Conservation (phyloP, 2,888 invertebrate genomes). For the Alloscopus bannaensis region DNA sequence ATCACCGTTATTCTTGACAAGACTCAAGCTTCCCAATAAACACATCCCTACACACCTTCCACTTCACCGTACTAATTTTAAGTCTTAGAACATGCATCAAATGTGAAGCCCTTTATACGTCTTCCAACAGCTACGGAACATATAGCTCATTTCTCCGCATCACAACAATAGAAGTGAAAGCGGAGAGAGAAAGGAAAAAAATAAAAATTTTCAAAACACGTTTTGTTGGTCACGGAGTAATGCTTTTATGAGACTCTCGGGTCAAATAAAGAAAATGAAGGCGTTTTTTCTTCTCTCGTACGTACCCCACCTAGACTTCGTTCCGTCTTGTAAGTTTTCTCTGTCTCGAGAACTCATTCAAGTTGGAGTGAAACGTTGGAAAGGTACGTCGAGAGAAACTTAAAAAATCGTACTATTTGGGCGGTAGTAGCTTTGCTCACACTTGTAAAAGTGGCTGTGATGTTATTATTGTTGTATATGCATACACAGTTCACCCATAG, state of each 20-base stretch:
- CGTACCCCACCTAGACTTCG: too few species aligned
- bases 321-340: slow-evolving; percentile 1
- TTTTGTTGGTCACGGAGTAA: slow-evolving; percentile 84
- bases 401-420: slow-evolving; percentile 31
- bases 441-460: slow-evolving; percentile 62
- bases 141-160: not conserved
- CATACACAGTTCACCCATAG: slow-evolving; percentile 15
- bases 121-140: not conserved
- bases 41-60: not conserved
- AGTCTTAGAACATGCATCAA: too few species aligned
- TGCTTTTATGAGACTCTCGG: slow-evolving; percentile 90
- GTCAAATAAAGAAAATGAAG: slow-evolving; percentile 93
- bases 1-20: not conserved
- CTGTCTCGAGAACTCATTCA: slow-evolving; percentile 36
- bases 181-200: slow-evolving; percentile 50
- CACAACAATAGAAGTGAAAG: slow-evolving; percentile 32
- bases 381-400: slow-evolving; percentile 21
- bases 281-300: slow-evolving; percentile 52
- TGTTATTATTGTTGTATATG: slow-evolving; percentile 42
- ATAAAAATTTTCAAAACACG: slow-evolving; percentile 71
- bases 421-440: slow-evolving; percentile 57
- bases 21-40: not conserved
- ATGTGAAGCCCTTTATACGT: not conserved
- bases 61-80: not conserved
- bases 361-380: slow-evolving; percentile 37